Base-by-base conservation (phyloP, 1,140 invertebrate species). In the Drosophila burlai region DNA sequence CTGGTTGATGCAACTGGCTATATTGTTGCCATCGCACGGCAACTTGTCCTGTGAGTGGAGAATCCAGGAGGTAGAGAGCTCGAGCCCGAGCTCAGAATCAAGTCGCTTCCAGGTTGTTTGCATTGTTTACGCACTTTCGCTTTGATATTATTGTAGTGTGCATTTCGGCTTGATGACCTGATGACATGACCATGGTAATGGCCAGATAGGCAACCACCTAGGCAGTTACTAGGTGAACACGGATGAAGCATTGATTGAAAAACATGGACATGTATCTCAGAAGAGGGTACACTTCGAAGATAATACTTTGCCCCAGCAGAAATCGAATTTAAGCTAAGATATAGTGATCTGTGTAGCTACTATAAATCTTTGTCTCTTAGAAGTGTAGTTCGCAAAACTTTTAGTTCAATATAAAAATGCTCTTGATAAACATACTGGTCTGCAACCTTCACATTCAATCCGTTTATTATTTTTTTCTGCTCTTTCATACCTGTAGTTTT, bases 91-190 rank as follows among this genome's bases (percentile, higher is more conserved):
- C 64, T 71, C 47, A 59, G 40, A 50, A 52, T 74, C 64, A 59
- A 68, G 73, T 73, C 77, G 77, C 67, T 74, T 72, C 60, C 82
- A 76, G 75, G 79, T 86, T 91, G 86, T 91, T 91, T 91, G 83
- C 73, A 83, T 91, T 91, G 86, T 86, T 86, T 86, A 91, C 86
- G 86, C 86, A 91, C 86, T 91, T 91, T 91, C 80, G 86, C 86
- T 86, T 90, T 90, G 87, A 86, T 91, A 91, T 86, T 91, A 91
- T 85, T 85, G 86, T 64, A 85, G 79, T 85, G 67, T 81, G 68
- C 61, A 72, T 80, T 85, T 80, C 75, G 72, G 65, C 64, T 69
- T 78, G 72, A 71, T 83, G 59, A 58, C 50, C 50, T 57, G 54
- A 26, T 40, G 54, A 62, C 38, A 49, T 57, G 64, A 46, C 63